A percentile compares a stretch with the other conserved stretches of the same genome.
Evolutionary conservation across 2,113 vertebrate genomes (phyloP).

Genomic region (Podarcis raffonei): DNA sequence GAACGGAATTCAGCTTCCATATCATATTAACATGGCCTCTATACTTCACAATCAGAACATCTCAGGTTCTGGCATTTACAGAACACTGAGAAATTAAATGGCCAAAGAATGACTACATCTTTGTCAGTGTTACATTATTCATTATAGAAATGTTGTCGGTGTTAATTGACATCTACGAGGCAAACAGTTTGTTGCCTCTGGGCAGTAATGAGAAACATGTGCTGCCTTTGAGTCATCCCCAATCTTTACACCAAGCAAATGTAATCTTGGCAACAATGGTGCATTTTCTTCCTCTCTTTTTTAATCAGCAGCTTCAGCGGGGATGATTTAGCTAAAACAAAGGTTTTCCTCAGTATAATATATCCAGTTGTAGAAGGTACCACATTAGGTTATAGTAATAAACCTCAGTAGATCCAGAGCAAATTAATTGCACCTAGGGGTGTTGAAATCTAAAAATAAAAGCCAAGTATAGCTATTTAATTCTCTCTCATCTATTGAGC

Average conservation of each 20-base stretch:
- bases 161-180: slow-evolving; percentile 38
- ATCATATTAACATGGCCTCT: fast-evolving
- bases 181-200: slow-evolving; percentile 22
- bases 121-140: slow-evolving; percentile 6
- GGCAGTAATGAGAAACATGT: slow-evolving; percentile 20
- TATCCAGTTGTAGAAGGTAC: fast-evolving
- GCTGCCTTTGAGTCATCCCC: not conserved
- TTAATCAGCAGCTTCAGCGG: slow-evolving; percentile 14
- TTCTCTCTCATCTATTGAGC: slow-evolving; percentile 6
- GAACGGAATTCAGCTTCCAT: not conserved
- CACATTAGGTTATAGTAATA: not conserved
- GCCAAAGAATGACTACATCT: slow-evolving; percentile 24
- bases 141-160: slow-evolving; percentile 34
- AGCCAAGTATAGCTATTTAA: slow-evolving; percentile 7
- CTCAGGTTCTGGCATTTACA: not conserved
- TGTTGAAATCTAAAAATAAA: slow-evolving; percentile 12
- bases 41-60: not conserved
- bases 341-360: fast-evolving
- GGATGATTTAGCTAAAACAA: fast-evolving
- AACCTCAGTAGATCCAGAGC: slow-evolving; percentile 1
- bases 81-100: slow-evolving; percentile 21
- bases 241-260: not conserved
- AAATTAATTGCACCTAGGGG: slow-evolving; percentile 5
- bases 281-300: not conserved
- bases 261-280: not conserved